These are phyloP conservation scores for Collichthys lucidus DNA, from an alignment of 2,113 vertebrate species.

Conservation along the genomic window DNA sequence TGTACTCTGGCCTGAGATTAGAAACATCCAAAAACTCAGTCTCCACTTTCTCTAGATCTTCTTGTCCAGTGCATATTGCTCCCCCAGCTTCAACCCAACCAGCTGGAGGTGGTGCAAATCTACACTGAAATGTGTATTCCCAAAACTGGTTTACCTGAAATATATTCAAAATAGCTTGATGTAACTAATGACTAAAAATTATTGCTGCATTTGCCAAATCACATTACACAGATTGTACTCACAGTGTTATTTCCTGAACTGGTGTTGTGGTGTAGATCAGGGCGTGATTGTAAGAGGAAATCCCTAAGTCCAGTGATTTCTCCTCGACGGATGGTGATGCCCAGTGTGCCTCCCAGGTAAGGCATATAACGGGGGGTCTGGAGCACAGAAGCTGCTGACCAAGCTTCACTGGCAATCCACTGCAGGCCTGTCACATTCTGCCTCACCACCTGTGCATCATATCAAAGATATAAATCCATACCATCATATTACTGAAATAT, in stretches of 20 bases:
- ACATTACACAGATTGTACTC: too few species aligned
- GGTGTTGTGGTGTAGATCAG: conserved; percentile 21
- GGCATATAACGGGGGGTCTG: conserved; percentile 52
- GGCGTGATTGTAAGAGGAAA: conserved; percentile 34
- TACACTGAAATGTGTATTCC: conserved; percentile 78
- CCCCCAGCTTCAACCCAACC: conserved; percentile 19
- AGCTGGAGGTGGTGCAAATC: conserved; percentile 45
- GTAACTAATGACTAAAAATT: too few species aligned
- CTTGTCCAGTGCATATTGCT: conserved; percentile 72
- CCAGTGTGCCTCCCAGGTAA: conserved; percentile 55
- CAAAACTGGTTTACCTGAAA: conserved; percentile 73
- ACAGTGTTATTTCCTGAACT: too few species aligned
- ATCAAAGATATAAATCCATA: not conserved
- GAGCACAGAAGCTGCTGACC: conserved; percentile 47
- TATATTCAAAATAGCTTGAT: not conserved
- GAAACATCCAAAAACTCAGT: conserved; percentile 69
- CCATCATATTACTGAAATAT: not conserved
- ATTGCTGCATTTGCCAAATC: not conserved
- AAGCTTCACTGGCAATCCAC: conserved; percentile 76
- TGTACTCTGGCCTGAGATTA: conserved; percentile 73
- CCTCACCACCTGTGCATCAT: conserved; percentile 49
- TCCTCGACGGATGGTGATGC: conserved; percentile 74
- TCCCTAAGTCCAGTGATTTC: conserved; percentile 58
- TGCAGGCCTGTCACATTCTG: conserved; percentile 77
- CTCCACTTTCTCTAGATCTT: conserved; percentile 60